Evolutionary conservation across 2,888 invertebrate species (phyloP).

Genomic region (Ptychoptera contaminata): DNA sequence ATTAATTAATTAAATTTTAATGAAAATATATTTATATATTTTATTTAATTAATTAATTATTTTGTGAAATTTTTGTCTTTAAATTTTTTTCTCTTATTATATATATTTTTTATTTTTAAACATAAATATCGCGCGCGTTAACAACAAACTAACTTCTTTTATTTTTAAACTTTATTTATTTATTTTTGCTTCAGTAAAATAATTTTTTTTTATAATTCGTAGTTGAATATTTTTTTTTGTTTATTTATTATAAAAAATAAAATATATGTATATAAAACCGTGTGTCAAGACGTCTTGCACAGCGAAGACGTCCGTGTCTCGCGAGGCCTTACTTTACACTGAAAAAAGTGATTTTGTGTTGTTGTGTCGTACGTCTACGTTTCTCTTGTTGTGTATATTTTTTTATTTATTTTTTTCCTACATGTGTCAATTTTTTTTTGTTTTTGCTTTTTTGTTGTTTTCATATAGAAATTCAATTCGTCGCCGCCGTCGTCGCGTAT

Average conservation of each 20-base stretch:
- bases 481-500: too few species aligned
- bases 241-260: background rate
- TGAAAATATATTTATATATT: background rate
- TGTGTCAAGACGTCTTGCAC: background rate
- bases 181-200: constrained; percentile 5
- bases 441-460: too few species aligned
- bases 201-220: constrained; percentile 6
- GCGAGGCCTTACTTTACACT: constrained; percentile 32
- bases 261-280: background rate
- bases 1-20: background rate
- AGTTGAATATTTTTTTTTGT: background rate
- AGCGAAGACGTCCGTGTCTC: constrained; percentile 21
- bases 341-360: constrained; percentile 18
- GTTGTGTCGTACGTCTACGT: too few species aligned
- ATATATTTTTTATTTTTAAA: background rate
- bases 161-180: constrained; percentile 6
- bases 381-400: constrained; percentile 11
- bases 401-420: constrained; percentile 7
- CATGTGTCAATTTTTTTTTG: constrained; percentile 5
- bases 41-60: background rate
- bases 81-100: constrained; percentile 1
- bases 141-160: background rate
- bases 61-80: background rate
- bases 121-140: too few species aligned
- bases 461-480: too few species aligned